These are phyloP conservation scores for Chrysolina haemoptera DNA, from an alignment of 2,888 invertebrate species.

Conservation along the genomic window DNA sequence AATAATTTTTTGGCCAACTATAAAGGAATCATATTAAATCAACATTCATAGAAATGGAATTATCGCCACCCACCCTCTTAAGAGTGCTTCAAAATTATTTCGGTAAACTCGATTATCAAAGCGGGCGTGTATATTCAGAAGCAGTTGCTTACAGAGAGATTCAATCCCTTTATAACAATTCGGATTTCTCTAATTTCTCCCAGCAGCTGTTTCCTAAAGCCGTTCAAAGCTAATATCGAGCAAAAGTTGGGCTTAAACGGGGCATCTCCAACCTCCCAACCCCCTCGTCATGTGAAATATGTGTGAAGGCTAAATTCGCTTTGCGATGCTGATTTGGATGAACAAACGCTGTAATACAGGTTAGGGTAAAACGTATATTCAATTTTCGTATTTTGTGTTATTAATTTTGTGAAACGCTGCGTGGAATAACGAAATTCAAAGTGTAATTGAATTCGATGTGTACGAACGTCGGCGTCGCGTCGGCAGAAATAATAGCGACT, in stretches of 20 bases:
- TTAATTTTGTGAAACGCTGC: constrained; percentile 45
- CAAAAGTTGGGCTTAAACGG: not conserved
- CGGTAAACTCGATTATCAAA: constrained; percentile 6
- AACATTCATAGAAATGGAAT: too few species aligned
- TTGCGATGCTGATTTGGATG: constrained; percentile 38
- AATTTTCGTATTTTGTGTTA: constrained; percentile 47
- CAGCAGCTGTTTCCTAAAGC: constrained; percentile 22
- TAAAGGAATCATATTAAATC: too few species aligned
- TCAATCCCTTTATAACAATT: constrained; percentile 16
- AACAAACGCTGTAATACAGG: constrained; percentile 41
- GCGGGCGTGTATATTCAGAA: constrained; percentile 2
- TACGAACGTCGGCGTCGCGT: constrained; percentile 33
- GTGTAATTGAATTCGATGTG: constrained; percentile 44
- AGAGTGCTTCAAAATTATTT: not conserved
- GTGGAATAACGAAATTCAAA: constrained; percentile 43
- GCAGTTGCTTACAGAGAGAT: not conserved
- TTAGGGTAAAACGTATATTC: constrained; percentile 40
- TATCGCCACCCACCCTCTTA: not conserved
- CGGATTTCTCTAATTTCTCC: constrained; percentile 23
- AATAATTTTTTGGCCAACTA: too few species aligned
- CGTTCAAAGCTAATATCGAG: constrained; percentile 16
- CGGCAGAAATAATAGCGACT: constrained; percentile 43
- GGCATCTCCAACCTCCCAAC: not conserved
- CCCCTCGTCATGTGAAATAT: constrained; percentile 30
- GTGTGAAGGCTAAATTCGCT: constrained; percentile 43